Evolutionary conservation across 2,113 vertebrate species (phyloP), one percentile per base, ranked within the genome.

Genomic region (Okapia johnstoni): DNA sequence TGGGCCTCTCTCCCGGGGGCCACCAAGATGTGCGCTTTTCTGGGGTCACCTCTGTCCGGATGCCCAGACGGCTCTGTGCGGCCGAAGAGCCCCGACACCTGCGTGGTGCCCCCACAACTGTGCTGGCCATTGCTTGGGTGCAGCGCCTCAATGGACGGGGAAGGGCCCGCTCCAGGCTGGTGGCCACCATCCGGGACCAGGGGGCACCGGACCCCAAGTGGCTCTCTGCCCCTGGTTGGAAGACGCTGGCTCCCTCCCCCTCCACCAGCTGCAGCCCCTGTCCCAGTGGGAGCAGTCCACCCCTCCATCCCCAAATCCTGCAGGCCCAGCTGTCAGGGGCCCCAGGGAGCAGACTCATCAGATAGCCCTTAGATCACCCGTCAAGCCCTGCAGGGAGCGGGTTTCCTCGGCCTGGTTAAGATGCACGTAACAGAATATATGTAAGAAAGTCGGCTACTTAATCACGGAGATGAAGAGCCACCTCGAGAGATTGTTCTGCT

Each of bases 391-490:
- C 97, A 98, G 97, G 98, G 40, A 86, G 52, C 50, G 77, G 28
- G 94, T 43, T 92, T 93, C 12, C 95, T 88, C 94, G 46, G 93
- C 97, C 97, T 94, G 96, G 79, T 63, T 91, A 97, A 96, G 91
- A 85, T 26, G 4, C 80, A 85, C 57, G 55, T 76, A 92, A 93
- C 95, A 97, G 92, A 98, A 98, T 79, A 36, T 36, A 94, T 98
- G 58, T 84, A 97, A 94, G 80, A 88, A 90, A 94, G 94, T 48
- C 36, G 50, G 95, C 92, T n/a, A 66, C 98, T 99, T 98, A 92
- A 99, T 99, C 99, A 99, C 19, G 1, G 89, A 98, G 98, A 99
- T 97, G 92, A 96, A 98, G 98, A 93, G 90, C 85, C 70, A 0
- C 96, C 4, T 54, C 54, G 19, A 88, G 96, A 98, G 98, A 99